Evolutionary conservation across 2,797 vertebrate genomes (phyloP).

Genomic region (Phyllotis vaccarum): DNA sequence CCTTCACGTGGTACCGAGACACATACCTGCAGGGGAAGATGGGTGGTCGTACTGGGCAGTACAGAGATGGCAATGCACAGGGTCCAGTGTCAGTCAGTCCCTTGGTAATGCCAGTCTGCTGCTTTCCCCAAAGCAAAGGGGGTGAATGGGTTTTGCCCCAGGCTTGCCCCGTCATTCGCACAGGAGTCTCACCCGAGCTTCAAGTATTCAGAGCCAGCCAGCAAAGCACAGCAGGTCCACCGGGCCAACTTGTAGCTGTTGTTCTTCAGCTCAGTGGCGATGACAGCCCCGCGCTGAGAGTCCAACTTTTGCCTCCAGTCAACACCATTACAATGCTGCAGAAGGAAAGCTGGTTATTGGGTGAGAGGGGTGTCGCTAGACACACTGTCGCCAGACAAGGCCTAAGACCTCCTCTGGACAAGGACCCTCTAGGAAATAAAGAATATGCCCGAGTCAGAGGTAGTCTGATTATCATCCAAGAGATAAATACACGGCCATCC

Average conservation of each 20-base stretch:
- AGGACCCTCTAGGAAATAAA: background rate
- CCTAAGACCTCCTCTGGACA: background rate
- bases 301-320: constrained; percentile 99
- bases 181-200: constrained; percentile 90
- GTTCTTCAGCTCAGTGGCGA: constrained; percentile 99
- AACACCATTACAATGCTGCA: constrained; percentile 97
- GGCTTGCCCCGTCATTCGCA: rapidly evolving
- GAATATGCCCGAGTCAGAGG: background rate
- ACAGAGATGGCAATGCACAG: background rate
- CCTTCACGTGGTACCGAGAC: constrained; percentile 98
- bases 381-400: no score
- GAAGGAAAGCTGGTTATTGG: background rate
- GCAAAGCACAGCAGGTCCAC: constrained; percentile 97
- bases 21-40: constrained; percentile 90
- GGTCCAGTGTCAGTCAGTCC: background rate
- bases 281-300: constrained; percentile 97
- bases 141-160: background rate
- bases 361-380: no score
- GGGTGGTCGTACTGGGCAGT: rapidly evolving
- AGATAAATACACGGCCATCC: background rate
- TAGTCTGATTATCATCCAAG: background rate
- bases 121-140: background rate
- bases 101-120: background rate
- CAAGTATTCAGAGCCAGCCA: constrained; percentile 98
- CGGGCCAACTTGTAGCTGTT: constrained; percentile 99